Conservation (phyloP, 2,888 invertebrate genomes). For the Heliconius cydno region DNA sequence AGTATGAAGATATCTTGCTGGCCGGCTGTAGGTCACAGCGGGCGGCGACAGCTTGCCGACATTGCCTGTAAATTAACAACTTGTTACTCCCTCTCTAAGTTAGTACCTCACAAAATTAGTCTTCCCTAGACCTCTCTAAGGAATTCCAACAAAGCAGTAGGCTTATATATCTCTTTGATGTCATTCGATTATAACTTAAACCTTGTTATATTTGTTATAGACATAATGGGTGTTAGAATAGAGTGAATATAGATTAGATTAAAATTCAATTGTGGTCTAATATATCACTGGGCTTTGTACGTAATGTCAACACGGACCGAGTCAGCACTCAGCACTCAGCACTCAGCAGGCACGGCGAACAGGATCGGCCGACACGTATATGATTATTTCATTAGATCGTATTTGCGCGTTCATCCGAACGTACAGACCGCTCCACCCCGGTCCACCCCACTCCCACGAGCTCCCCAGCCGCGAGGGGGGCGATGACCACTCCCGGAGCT, state of each 20-base stretch:
- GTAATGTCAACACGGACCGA: slow-evolving; percentile 65
- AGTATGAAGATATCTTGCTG: slow-evolving; percentile 39
- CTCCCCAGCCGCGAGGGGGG: slow-evolving; percentile 58
- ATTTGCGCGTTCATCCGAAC: slow-evolving; percentile 81
- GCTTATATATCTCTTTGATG: neutral
- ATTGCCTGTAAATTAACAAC: slow-evolving; percentile 79
- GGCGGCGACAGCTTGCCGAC: slow-evolving; percentile 77
- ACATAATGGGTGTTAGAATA: slow-evolving; percentile 54
- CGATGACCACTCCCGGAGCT: slow-evolving; percentile 81
- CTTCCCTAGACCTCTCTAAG: slow-evolving; percentile 71
- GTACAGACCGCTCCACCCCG: slow-evolving; percentile 62
- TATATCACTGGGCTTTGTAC: slow-evolving; percentile 33
- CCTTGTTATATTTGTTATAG: neutral
- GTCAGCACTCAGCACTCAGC: slow-evolving; percentile 54
- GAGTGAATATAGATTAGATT: slow-evolving; percentile 65
- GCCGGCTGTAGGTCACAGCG: slow-evolving; percentile 73
- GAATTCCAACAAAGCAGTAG: slow-evolving; percentile 55
- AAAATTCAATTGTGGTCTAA: slow-evolving; percentile 57
- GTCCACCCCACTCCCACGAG: slow-evolving; percentile 48
- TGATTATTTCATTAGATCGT: slow-evolving; percentile 83
- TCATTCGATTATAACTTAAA: slow-evolving; percentile 1
- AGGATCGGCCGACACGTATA: slow-evolving; percentile 73
- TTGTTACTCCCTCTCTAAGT: slow-evolving; percentile 78
- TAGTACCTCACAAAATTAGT: slow-evolving; percentile 82
- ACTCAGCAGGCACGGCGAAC: slow-evolving; percentile 60